Base-by-base conservation (phyloP, 2,888 invertebrate species). In the Lypha dubia region DNA sequence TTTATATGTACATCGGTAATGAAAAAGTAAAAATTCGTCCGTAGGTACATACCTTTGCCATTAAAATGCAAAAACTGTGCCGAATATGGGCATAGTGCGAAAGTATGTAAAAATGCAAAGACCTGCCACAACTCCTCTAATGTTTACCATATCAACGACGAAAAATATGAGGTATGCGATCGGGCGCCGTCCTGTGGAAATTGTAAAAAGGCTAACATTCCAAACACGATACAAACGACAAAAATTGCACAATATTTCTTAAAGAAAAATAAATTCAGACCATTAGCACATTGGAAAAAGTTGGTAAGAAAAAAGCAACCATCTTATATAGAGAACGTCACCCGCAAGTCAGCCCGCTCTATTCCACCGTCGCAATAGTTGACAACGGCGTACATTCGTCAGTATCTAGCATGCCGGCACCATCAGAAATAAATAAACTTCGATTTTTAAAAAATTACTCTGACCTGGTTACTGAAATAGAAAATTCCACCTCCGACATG, bases 261-360 rank as follows among this genome's bases (percentile, higher is more conserved):
- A 74, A 22, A 44, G 67, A 79, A 20, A 74, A 79, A 20, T 67
- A 83, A 65, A 70, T 79, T 1, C 84, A 75, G 41, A 49, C 67
- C 0, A 84, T 84, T 3, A 35, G 15, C 11, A 83, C 75, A 0
- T 13, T 60, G 11, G 65, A 76, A 44, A 80, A 80, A 56, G 74
- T 68, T n/a, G 73, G 67, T 22, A 76, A n/a, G n/a, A 53, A 1
- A 76, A 70, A 51, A 44, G 80, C 32, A 4, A 32, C 32, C 8
- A 32, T 32, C 5, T 6, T 32, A 4, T 32, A 32, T 32, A 32
- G 32, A 32, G 5, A 32, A 32, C 32, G 32, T 32, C 32, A 32
- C 32, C 32, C 32, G 32, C 32, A 32, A 32, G 8, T 32, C 4
- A 32, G 32, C 32, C 32, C 8, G 8, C 8, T 6, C 32, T 8